Conservation (phyloP, 1,140 invertebrate genomes). For the Muscidifurax raptorellus region DNA sequence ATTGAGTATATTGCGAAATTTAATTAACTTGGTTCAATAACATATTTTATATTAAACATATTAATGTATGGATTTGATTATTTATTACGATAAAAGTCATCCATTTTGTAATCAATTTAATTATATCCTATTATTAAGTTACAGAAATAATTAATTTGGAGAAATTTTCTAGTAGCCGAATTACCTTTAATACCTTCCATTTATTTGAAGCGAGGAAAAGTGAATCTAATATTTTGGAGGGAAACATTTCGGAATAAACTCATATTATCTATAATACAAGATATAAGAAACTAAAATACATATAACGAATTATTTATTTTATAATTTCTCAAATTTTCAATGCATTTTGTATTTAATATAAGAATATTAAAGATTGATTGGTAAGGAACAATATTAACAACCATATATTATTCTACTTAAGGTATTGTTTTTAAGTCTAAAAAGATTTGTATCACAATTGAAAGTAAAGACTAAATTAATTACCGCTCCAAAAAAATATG, state of each 20-base stretch:
- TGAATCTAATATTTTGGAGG: not conserved
- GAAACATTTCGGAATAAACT: not conserved
- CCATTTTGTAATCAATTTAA: not conserved
- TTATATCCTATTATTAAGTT: not conserved
- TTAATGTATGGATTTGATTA: not conserved
- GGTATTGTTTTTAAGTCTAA: not conserved
- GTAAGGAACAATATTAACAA: not conserved
- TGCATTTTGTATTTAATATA: not conserved
- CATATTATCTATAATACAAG: not conserved
- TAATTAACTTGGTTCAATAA: not conserved
- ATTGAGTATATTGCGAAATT: not conserved
- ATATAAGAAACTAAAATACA: not conserved
- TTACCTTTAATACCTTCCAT: not conserved
- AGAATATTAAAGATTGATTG: not conserved
- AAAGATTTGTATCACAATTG: not conserved
- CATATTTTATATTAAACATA: not conserved
- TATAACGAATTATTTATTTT: slow-evolving; percentile 14
- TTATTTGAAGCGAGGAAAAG: not conserved
- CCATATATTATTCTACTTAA: not conserved
- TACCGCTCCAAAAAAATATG: not conserved
- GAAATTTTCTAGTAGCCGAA: not conserved
- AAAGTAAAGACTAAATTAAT: not conserved
- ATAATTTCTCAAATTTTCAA: not conserved
- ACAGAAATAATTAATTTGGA: not conserved
- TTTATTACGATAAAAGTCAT: not conserved